Conservation (phyloP, 2,797 vertebrate species). For the Sebastes iracundus region DNA sequence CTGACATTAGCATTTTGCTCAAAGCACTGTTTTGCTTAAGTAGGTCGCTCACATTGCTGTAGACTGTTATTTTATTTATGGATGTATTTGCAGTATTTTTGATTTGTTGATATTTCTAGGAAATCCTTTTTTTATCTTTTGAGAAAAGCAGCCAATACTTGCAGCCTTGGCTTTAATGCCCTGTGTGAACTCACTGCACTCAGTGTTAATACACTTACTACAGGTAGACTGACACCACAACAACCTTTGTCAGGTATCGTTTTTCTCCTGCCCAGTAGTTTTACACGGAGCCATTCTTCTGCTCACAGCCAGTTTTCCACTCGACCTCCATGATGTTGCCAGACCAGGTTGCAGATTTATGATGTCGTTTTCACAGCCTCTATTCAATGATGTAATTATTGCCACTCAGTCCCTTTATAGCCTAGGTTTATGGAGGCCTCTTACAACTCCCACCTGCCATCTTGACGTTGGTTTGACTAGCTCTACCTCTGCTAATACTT, state of each 20-base stretch:
- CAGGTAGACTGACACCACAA: background rate
- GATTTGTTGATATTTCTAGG: background rate
- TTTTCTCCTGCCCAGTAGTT: background rate
- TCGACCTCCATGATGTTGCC: background rate
- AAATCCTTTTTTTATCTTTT: background rate
- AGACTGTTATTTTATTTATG: background rate
- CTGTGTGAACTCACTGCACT: background rate
- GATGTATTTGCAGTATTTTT: background rate
- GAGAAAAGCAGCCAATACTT: background rate
- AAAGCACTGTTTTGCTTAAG: background rate
- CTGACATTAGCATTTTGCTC: background rate
- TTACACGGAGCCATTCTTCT: background rate
- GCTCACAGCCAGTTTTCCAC: background rate
- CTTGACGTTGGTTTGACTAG: background rate
- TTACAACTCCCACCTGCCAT: constrained; percentile 14
- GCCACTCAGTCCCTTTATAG: constrained; percentile 29
- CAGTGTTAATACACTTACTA: background rate
- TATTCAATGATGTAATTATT: constrained; percentile 43
- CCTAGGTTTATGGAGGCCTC: constrained; percentile 29
- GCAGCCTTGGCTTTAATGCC: background rate
- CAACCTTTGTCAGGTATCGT: background rate
- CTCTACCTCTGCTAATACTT: constrained; percentile 6
- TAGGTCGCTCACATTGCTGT: background rate
- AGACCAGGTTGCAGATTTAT: constrained; percentile 41
- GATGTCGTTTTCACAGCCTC: constrained; percentile 29